Evolutionary conservation across 1,140 invertebrate genomes (phyloP), one percentile per base, ranked within the genome.

Genomic region (Ridgeia piscesae): DNA sequence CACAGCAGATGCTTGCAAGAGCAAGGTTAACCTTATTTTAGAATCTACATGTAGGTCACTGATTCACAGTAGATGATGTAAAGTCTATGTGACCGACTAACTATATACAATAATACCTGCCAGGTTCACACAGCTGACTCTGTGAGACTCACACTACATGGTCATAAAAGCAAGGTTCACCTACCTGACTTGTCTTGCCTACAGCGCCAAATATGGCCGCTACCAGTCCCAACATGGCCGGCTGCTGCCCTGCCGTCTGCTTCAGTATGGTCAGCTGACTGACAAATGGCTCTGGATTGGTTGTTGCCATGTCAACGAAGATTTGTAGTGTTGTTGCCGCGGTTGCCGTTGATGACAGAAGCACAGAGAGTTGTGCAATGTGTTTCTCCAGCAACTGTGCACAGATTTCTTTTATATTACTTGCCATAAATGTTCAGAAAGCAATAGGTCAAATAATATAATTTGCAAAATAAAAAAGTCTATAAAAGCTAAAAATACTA

Each of bases 311-410:
- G 94, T 97, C 97, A 4, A 97, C 96, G 94, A 98, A 97, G 42
- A 98, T 97, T 96, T 98, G 97, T 93, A 98, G 96, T 31, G 97
- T 97, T 89, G 97, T 95, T 35, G 96, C 94, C 33, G 97, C 97
- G 9, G 97, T 97, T 35, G 96, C 95, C 27, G 96, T 95, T 92
- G 96, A 96, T 34, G 96, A 96, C 17, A 98, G 94, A 94, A 97
- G 98, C n/a, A 97, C 97, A 93, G 97, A 97, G 88, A 98, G 96
- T 95, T 98, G 97, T 0, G 97, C 97, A 35, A 98, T 96, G 94
- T 97, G 97, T 0, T 97, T 97, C 95, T 98, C 97, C 88, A 98
- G 95, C 92, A 97, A 94, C 97, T 97, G 95, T 91, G 96, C 96
- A 95, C 94, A 93, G 33, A 34, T 35, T 34, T 33, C 42, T 11